Conservation (phyloP, 35 echinoderm and acorn worm genomes). For the Ophiothrix spiculata region DNA sequence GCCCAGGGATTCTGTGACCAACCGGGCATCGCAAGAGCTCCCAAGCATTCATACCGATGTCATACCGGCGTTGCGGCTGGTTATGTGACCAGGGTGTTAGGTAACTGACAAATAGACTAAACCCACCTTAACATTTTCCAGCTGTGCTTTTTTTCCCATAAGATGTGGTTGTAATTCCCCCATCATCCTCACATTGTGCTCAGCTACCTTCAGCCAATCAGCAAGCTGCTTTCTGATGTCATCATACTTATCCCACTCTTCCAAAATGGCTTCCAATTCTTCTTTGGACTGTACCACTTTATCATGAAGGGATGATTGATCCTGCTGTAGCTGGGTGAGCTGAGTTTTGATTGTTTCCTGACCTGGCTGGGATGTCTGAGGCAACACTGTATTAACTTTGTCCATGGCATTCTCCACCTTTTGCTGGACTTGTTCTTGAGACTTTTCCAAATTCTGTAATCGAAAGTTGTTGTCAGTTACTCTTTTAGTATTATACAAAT, state of each 20-base stretch:
- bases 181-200: conserved; percentile 20
- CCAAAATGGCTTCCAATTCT: conserved; percentile 17
- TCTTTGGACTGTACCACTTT: conserved; percentile 6
- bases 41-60: too few species aligned
- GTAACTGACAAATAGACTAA: too few species aligned
- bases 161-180: conserved; percentile 28
- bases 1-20: too few species aligned
- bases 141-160: conserved; percentile 31
- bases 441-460: conserved; percentile 17
- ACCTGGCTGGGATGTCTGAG: neutral
- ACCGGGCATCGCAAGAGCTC: too few species aligned
- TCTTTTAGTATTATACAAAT: too few species aligned
- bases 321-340: neutral
- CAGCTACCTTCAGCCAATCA: conserved; percentile 39
- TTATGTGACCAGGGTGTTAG: too few species aligned
- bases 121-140: conserved; percentile 34
- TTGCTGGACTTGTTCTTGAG: neutral
- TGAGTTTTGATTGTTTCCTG: conserved; percentile 4
- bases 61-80: too few species aligned
- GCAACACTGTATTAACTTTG: neutral
- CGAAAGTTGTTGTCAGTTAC: too few species aligned
- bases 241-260: conserved; percentile 43
- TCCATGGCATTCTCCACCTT: conserved; percentile 5
- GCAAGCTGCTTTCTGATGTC: conserved; percentile 29
- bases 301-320: neutral